phyloP scores from a whole-genome alignment of 2,797 vertebrate genomes.

The Pyrocephalus nanus region DNA sequence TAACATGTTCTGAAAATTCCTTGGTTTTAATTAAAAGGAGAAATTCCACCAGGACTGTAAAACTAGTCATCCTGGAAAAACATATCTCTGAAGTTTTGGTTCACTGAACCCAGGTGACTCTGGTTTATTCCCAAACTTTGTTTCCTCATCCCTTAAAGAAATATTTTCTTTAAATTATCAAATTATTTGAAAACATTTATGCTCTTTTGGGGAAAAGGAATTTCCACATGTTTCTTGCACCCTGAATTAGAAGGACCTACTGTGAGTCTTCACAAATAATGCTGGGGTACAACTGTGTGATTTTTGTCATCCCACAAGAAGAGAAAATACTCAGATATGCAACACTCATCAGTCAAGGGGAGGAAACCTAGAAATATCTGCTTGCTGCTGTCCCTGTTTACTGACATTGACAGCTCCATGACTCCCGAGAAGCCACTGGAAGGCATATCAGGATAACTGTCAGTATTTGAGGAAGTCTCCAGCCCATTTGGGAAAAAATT shows the following conservation, averaged over 20 bases:
- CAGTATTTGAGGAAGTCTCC: background rate
- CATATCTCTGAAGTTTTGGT: background rate
- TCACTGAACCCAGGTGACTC: background rate
- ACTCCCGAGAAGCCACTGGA: background rate
- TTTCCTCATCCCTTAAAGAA: background rate
- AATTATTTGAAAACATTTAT: background rate
- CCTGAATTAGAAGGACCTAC: background rate
- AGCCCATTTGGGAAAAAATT: background rate
- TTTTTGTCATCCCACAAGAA: background rate
- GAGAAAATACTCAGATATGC: background rate
- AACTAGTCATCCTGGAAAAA: background rate
- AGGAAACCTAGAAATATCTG: background rate
- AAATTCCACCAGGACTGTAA: background rate
- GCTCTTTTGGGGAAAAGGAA: background rate
- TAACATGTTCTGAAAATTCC: background rate
- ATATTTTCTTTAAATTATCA: background rate
- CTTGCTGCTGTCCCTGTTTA: background rate
- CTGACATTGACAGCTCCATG: background rate
- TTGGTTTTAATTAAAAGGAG: conserved; percentile 28
- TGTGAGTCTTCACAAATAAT: background rate
- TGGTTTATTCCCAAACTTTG: background rate
- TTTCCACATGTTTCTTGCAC: background rate
- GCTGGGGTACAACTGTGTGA: background rate
- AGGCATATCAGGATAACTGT: background rate
- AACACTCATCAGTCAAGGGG: fast-evolving